Base-by-base conservation (phyloP, 2,888 invertebrate genomes). In the Rhabditoides inermis region DNA sequence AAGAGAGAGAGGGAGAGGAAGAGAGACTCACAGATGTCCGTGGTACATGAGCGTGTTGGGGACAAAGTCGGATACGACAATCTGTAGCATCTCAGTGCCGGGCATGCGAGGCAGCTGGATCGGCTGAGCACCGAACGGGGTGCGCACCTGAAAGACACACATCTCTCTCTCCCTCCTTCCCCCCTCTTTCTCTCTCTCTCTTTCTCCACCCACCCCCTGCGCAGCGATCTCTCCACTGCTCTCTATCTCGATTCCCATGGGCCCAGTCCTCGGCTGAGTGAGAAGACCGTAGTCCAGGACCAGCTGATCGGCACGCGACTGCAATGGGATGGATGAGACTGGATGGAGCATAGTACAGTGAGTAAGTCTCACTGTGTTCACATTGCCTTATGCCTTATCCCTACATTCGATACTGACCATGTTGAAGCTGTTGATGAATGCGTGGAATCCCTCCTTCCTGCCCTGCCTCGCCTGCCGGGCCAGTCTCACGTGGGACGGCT, bases 1-100 rank as follows among this genome's bases (percentile, higher is more conserved):
- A 4, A 7, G 2, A 23, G 6, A 15, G 6, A 41, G 6, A 45
- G 23, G n/a, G 23, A 44, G 6, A 2, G 4, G 41, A n/a, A 47
- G 18, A 7, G 10, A 41, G 3, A 27, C 27, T 40, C 18, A 64
- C 64, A 56, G 61, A 53, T 73, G 73, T n/a, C 73, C 73, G 45
- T 73, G 73, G 55, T 67, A 73, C 65, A 73, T 63, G 3, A 73
- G 49, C 5, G 70, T 62, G 48, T 73, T 73, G 6, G 71, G 68
- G 28, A 73, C 70, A 49, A 64, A 73, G 48, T 73, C 73, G 45
- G 71, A 68, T 23, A 73, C 68, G 12, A 61, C 60, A 35, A 70
- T 68, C 56, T 69, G 62, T 10, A 65, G 60, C 62, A 61, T 61
- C 20, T 39, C 40, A 39, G 10, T 39, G 12, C 40, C 22, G 18